A percentile compares a stretch with the other conserved stretches of the same genome.
Conservation (phyloP, 2,888 invertebrate species). For the Papilio demoleus region DNA sequence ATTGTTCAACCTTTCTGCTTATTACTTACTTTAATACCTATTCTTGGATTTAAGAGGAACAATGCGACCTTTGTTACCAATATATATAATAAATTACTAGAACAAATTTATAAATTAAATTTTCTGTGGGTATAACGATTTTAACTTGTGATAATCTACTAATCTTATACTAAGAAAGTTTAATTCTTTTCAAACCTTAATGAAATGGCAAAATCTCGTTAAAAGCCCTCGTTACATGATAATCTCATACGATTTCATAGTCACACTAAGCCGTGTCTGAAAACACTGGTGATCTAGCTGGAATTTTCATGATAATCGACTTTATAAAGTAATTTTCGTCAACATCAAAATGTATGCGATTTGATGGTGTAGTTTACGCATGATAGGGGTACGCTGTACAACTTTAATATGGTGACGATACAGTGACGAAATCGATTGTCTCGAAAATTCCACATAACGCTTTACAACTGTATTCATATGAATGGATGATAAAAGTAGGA, state of each 20-base stretch:
- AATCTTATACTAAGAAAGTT: not conserved
- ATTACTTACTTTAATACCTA: not conserved
- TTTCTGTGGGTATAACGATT: too few species aligned
- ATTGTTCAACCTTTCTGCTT: conserved; percentile 25
- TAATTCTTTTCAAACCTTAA: not conserved
- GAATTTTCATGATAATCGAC: too few species aligned
- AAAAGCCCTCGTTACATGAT: conserved; percentile 4
- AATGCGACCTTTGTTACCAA: conserved; percentile 13
- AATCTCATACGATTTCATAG: not conserved
- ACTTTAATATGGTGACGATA: too few species aligned
- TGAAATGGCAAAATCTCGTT: not conserved
- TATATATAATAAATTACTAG: not conserved
- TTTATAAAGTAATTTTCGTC: too few species aligned
- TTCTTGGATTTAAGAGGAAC: not conserved
- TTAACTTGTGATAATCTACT: too few species aligned
- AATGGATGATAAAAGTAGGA: too few species aligned
- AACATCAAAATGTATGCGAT: not conserved
- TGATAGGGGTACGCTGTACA: too few species aligned
- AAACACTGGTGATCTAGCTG: too few species aligned
- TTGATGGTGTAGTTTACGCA: too few species aligned
- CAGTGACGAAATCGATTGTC: too few species aligned
- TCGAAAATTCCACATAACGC: too few species aligned
- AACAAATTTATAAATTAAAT: too few species aligned
- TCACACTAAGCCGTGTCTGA: not conserved
- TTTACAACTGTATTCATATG: not conserved